Evolutionary conservation across 2,888 invertebrate genomes (phyloP).

Genomic region (Argyra leucocephala): DNA sequence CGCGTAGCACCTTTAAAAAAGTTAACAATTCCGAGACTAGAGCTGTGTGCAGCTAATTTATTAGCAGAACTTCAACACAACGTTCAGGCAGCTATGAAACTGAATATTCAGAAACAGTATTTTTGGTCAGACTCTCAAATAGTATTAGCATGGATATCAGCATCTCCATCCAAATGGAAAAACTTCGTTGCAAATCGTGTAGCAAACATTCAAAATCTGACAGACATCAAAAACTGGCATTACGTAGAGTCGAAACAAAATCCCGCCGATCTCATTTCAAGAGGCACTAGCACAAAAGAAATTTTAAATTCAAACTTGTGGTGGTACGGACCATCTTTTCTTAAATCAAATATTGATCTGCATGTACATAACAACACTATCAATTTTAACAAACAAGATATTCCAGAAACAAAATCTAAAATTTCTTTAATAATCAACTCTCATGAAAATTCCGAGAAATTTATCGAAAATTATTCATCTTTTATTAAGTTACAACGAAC

Average conservation of each 20-base stretch:
- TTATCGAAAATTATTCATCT: too few relatives aligned
- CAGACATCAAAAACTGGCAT: background rate
- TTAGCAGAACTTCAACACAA: constrained; percentile 9
- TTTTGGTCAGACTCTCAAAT: background rate
- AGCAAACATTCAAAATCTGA: background rate
- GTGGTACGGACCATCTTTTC: background rate
- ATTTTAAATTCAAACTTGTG: background rate
- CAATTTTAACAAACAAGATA: background rate
- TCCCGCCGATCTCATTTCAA: background rate
- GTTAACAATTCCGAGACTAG: constrained; percentile 14
- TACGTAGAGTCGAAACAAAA: background rate
- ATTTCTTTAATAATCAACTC: too few relatives aligned
- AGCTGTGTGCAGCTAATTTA: constrained; percentile 16
- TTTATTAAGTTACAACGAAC: too few relatives aligned
- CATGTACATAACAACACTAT: too few relatives aligned
- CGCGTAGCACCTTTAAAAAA: constrained; percentile 18
- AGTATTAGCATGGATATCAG: background rate
- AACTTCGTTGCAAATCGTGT: constrained; percentile 8
- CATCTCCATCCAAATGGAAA: background rate
- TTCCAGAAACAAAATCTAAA: background rate
- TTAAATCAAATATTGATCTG: background rate
- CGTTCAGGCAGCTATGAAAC: background rate
- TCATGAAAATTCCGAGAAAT: too few relatives aligned
- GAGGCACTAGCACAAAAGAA: background rate
- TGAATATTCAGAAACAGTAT: background rate